Evolutionary conservation across 2,797 vertebrate species (phyloP).

Genomic region (Sternotherus odoratus): DNA sequence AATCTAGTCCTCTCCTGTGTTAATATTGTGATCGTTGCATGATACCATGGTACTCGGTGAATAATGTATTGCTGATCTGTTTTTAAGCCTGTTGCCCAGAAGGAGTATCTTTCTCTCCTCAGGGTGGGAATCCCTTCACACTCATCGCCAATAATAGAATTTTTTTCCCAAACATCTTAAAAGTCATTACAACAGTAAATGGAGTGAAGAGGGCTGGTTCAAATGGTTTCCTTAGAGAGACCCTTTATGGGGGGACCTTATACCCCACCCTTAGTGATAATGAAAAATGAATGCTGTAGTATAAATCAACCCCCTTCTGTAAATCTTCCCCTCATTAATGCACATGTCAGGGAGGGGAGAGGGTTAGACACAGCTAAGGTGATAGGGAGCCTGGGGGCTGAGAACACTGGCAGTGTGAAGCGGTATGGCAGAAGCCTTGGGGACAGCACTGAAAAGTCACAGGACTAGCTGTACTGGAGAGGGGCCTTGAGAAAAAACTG

Average conservation of each 20-base stretch:
- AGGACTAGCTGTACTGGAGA: neutral
- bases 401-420: neutral
- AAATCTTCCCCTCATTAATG: neutral
- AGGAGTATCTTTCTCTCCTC: neutral
- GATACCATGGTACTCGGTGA: neutral
- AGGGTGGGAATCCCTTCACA: neutral
- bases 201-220: neutral
- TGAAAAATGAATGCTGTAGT: neutral
- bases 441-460: neutral
- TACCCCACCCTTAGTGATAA: neutral
- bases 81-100: neutral
- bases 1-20: neutral
- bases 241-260: neutral
- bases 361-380: neutral
- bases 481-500: neutral
- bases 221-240: neutral
- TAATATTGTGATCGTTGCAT: neutral
- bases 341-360: neutral
- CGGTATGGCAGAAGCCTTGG: neutral
- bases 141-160: neutral
- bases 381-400: neutral
- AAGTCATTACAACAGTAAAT: neutral
- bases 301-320: neutral
- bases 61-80: neutral
- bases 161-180: neutral